A percentile compares a stretch with the other conserved stretches of the same genome.
Conservation (phyloP, 1,140 invertebrate genomes). For the Drosophila tristis region DNA sequence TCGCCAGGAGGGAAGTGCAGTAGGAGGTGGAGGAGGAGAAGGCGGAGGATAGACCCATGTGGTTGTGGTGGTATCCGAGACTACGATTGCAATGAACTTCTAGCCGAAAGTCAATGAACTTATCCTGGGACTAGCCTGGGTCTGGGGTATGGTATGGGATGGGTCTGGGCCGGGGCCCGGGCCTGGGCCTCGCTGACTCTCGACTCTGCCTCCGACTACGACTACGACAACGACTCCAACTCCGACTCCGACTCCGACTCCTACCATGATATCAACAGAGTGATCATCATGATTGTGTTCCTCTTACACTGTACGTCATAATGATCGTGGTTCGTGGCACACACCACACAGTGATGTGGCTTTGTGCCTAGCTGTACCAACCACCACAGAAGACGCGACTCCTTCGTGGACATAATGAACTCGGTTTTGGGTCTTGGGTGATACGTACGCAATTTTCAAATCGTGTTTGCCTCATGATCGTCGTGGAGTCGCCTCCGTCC, state of each 20-base stretch:
- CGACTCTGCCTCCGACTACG: slow-evolving; percentile 31
- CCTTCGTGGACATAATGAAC: slow-evolving; percentile 79
- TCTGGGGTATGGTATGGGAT: slow-evolving; percentile 7
- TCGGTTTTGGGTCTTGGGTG: slow-evolving; percentile 52
- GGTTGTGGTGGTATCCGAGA: slow-evolving; percentile 51
- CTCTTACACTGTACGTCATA: slow-evolving; percentile 35
- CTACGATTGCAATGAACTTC: slow-evolving; percentile 79
- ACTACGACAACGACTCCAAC: slow-evolving; percentile 30
- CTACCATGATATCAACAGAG: slow-evolving; percentile 67
- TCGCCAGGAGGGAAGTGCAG: slow-evolving; percentile 8
- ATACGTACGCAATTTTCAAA: slow-evolving; percentile 79
- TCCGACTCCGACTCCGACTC: slow-evolving; percentile 23
- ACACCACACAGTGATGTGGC: slow-evolving; percentile 69
- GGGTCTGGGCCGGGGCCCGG: slow-evolving; percentile 3
- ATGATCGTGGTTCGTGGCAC: slow-evolving; percentile 52
- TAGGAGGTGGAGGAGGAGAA: slow-evolving; percentile 12
- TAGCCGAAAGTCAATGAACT: slow-evolving; percentile 78
- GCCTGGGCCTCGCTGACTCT: slow-evolving; percentile 1
- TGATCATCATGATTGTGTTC: slow-evolving; percentile 69
- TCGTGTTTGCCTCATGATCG: slow-evolving; percentile 71
- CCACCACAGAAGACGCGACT: slow-evolving; percentile 23
- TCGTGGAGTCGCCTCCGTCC: slow-evolving; percentile 13
- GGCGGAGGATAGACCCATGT: slow-evolving; percentile 24
- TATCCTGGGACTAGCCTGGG: slow-evolving; percentile 61
- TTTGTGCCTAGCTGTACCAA: slow-evolving; percentile 64